Conservation (phyloP, 2,797 vertebrate genomes). For the Zenarchopterus dispar region DNA sequence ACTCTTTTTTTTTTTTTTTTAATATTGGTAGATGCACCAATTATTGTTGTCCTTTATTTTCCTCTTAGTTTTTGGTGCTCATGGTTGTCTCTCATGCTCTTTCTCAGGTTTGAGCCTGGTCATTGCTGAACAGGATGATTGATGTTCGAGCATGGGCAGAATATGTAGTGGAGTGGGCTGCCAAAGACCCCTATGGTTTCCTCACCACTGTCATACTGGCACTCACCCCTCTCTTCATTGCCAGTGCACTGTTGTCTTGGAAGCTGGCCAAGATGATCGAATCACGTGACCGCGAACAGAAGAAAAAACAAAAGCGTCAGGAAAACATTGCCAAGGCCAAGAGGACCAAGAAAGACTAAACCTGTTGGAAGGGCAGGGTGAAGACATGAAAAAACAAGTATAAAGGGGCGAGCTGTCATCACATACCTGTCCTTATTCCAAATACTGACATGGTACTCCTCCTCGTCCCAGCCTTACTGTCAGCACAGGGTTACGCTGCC, state of each 20-base stretch:
- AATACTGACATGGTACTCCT: conserved; percentile 59
- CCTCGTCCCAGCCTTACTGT: conserved; percentile 55
- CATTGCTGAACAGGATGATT: conserved; percentile 83
- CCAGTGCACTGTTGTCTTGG: conserved; percentile 95
- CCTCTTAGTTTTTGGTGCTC: not conserved
- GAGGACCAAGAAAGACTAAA: conserved; percentile 93
- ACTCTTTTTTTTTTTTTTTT: too few species aligned
- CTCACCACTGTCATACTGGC: conserved; percentile 95
- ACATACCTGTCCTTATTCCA: conserved; percentile 50
- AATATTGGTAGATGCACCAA: too few species aligned
- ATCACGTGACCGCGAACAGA: conserved; percentile 93
- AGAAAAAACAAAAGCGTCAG: conserved; percentile 97
- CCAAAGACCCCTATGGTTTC: conserved; percentile 97
- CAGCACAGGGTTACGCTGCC: conserved; percentile 53
- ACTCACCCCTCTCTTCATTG: conserved; percentile 93
- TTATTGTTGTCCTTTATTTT: too few species aligned
- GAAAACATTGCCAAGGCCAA: conserved; percentile 98
- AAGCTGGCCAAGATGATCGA: conserved; percentile 99
- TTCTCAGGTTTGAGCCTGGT: conserved; percentile 43
- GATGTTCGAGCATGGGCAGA: conserved; percentile 94
- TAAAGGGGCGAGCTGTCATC: conserved; percentile 32
- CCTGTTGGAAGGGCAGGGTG: conserved; percentile 12
- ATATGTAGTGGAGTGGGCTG: conserved; percentile 98
- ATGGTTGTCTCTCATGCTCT: conserved; percentile 6
- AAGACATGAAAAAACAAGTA: conserved; percentile 39